phyloP scores from a whole-genome alignment of 2,888 invertebrate genomes.

The Axea sp. region DNA sequence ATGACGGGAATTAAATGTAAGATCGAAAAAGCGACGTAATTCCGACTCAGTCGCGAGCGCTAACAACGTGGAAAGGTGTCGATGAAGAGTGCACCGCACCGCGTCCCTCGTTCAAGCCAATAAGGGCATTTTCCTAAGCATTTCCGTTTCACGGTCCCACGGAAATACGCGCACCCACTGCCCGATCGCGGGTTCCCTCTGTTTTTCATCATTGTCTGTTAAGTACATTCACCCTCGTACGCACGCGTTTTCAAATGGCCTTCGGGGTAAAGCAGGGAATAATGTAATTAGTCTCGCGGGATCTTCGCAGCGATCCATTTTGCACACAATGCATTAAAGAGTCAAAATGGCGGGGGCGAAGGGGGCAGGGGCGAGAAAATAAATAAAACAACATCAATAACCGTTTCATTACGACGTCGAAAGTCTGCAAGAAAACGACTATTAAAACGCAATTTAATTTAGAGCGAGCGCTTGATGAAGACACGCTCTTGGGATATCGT shows the following conservation, averaged over 20 bases:
- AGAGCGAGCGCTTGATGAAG: constrained; percentile 20
- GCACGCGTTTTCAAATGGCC: constrained; percentile 36
- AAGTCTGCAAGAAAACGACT: constrained; percentile 9
- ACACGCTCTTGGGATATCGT: constrained; percentile 10
- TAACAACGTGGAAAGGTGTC: constrained; percentile 22
- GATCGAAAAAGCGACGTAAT: too few relatives aligned
- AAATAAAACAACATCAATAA: background rate
- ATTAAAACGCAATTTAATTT: constrained; percentile 27
- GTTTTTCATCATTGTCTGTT: background rate
- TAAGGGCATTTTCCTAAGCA: constrained; percentile 42
- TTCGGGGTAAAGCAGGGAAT: constrained; percentile 30
- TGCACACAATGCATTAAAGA: constrained; percentile 44
- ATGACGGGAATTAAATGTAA: constrained; percentile 22
- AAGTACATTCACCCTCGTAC: constrained; percentile 48
- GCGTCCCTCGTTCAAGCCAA: background rate
- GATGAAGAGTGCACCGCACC: constrained; percentile 31
- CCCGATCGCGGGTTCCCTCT: constrained; percentile 24
- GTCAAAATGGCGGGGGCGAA: background rate
- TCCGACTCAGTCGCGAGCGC: too few relatives aligned
- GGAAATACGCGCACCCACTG: constrained; percentile 36
- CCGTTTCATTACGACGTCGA: background rate
- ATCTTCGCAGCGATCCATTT: constrained; percentile 27
- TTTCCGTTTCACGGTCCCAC: constrained; percentile 50
- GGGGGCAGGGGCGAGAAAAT: too few relatives aligned
- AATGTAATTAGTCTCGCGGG: constrained; percentile 52